Evolutionary conservation across 2,888 invertebrate genomes (phyloP).

Genomic region (Aelia acuminata): DNA sequence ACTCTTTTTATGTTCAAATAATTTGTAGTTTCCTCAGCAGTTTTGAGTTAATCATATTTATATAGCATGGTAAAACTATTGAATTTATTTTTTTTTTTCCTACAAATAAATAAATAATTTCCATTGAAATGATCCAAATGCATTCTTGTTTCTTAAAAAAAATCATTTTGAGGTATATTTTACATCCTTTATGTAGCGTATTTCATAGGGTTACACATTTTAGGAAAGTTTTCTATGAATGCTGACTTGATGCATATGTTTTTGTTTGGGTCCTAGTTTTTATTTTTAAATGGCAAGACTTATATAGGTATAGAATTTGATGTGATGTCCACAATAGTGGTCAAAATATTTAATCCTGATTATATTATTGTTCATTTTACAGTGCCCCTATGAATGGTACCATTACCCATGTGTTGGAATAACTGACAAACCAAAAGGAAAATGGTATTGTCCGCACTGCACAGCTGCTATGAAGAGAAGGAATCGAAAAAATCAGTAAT

Average conservation of each 20-base stretch:
- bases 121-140: background rate
- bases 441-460: conserved; percentile 99
- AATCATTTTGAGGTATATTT: background rate
- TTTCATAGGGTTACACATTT: too few relatives aligned
- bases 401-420: conserved; percentile 98
- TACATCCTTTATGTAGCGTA: too few relatives aligned
- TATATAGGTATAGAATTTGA: too few relatives aligned
- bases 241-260: background rate
- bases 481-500: conserved; percentile 58
- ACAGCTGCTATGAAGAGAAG: conserved; percentile 88
- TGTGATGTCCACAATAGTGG: background rate
- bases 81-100: background rate
- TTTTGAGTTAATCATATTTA: too few relatives aligned
- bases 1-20: too few relatives aligned
- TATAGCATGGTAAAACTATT: too few relatives aligned
- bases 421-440: conserved; percentile 95
- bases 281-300: background rate
- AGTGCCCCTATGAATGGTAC: conserved; percentile 99
- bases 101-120: background rate
- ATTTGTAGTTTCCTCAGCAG: too few relatives aligned
- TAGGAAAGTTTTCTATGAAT: background rate
- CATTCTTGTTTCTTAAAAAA: background rate
- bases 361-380: conserved; percentile 69
- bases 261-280: background rate
- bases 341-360: background rate